These are phyloP conservation scores for Hippopotamus amphibius DNA, from an alignment of 2,113 vertebrate species.

Conservation along the genomic window DNA sequence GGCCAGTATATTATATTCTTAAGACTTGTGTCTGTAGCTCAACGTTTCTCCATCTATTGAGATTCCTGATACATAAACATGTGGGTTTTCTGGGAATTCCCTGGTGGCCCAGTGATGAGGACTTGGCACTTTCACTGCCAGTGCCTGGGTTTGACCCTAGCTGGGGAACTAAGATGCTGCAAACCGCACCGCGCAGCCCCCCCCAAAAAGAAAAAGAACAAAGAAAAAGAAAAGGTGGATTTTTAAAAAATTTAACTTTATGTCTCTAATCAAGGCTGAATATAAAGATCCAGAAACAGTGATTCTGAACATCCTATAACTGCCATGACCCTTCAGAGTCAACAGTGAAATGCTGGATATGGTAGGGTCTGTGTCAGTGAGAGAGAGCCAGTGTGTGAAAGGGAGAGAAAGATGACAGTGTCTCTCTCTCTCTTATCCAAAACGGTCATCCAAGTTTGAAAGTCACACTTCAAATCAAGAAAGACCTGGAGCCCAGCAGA, in stretches of 20 bases:
- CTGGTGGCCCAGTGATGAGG: background rate
- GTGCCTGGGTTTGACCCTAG: background rate
- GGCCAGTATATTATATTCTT: background rate
- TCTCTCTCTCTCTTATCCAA: background rate
- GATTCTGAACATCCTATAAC: background rate
- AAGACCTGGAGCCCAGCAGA: background rate
- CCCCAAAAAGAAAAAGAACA: no score
- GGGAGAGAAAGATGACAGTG: background rate
- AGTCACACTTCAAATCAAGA: background rate
- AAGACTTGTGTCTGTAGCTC: background rate
- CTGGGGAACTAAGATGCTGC: background rate
- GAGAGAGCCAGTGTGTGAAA: background rate
- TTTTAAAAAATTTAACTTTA: background rate
- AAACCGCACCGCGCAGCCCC: accelerated
- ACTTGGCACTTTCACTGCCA: background rate
- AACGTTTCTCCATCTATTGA: background rate
- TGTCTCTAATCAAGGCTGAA: background rate
- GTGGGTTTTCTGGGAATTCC: background rate
- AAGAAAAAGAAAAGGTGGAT: no score
- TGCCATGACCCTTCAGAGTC: background rate
- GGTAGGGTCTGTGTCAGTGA: background rate
- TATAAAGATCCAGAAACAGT: conserved; percentile 27
- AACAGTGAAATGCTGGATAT: background rate
- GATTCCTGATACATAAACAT: background rate
- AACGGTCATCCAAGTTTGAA: conserved; percentile 33